Base-by-base conservation (phyloP, 2,113 vertebrate genomes). In the Salvelinus namaycush region DNA sequence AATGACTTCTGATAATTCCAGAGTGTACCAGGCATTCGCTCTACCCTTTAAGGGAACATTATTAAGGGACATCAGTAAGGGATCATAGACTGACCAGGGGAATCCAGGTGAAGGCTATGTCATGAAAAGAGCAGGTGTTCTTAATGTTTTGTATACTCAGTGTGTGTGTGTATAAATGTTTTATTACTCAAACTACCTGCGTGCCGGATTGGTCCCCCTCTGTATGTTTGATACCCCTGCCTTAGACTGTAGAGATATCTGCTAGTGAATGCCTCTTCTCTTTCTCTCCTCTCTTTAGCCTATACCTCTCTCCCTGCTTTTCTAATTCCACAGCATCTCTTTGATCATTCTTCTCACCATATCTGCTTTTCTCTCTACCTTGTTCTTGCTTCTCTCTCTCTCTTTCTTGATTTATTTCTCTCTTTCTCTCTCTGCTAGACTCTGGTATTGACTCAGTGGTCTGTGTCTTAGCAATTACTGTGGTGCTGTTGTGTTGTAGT, bases 401-500 rank as follows among this genome's bases (percentile, higher is more conserved):
- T 91, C 90, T 89, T 29, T 29, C 3, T 29, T 27, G 27, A 27
- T 27, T 4, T 29, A 3, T 34, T 7, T 34, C 6, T 8, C 39
- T 12, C 1, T 67, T 68, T 26, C 74, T 51, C 87, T 88, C 84
- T 91, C 90, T 89, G 82, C 90, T 90, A 92, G 93, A 93, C 90
- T 91, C 91, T 86, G 84, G 84, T 31, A 90, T 91, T 96, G 95
- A 95, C 93, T 94, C 89, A 95, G 88, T 93, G 95, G 93, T 95
- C 93, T 95, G 39, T 44, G 93, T 96, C 91, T 94, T 95, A 94
- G 93, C 93, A 96, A 96, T 96, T 94, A 94, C 93, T 95, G 95
- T 96, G 95, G 76, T 97, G 94, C 87, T 96, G 89, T 90, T 94
- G 92, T 96, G 94, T 89, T 94, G 93, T 97, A 90, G 94, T 95